phyloP scores from a whole-genome alignment of 2,113 vertebrate species.

The Balaenoptera acutorostrata region DNA sequence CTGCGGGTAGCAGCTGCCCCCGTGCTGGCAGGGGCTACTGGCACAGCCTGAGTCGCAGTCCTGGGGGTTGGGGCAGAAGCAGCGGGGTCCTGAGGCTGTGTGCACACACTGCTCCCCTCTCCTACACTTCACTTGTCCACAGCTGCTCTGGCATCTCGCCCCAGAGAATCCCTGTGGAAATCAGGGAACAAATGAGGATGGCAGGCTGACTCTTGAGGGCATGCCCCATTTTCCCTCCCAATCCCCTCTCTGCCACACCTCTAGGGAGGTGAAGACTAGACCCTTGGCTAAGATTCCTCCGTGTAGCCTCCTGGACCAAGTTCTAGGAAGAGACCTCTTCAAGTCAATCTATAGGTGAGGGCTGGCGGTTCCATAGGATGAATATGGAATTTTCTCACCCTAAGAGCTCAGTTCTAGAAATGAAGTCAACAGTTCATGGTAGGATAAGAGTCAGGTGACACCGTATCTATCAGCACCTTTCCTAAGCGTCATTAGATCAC shows the following conservation, averaged over 20 bases:
- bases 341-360: neutral
- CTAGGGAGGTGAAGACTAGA: neutral
- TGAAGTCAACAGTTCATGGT: neutral
- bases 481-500: neutral
- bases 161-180: conserved; percentile 86
- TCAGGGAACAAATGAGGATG: neutral
- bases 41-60: conserved; percentile 85
- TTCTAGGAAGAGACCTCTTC: neutral
- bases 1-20: conserved; percentile 86
- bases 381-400: neutral
- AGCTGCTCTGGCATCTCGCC: conserved; percentile 87
- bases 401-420: neutral
- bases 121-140: conserved; percentile 85
- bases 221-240: rapidly evolving
- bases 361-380: neutral
- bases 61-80: conserved; percentile 83
- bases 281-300: neutral
- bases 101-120: conserved; percentile 87
- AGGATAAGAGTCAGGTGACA: neutral
- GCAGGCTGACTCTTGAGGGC: rapidly evolving
- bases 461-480: neutral
- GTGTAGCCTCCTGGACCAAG: neutral
- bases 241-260: neutral
- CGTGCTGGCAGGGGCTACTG: conserved; percentile 84
- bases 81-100: conserved; percentile 78